Percentiles rank a stretch among this genome's conserved stretches.
Evolutionary conservation across 2,113 vertebrate genomes (phyloP).

Genomic region (Archilochus colubris): DNA sequence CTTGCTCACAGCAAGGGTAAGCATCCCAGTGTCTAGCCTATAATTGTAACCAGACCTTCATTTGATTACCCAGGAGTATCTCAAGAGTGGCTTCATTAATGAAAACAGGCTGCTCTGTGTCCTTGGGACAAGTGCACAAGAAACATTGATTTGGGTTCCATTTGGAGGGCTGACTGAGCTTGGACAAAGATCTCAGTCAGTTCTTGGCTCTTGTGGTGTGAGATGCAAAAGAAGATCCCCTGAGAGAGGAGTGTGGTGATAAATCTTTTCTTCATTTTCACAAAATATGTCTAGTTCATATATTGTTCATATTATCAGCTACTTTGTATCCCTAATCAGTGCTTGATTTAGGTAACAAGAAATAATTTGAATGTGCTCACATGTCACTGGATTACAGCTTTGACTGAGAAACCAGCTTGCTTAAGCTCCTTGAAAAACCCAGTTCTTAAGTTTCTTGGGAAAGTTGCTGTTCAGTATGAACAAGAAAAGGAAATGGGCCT

Average conservation of each 20-base stretch:
- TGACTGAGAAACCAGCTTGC: fast-evolving
- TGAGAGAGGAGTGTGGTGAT: background rate
- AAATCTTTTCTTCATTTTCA: background rate
- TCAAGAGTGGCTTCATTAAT: conserved; percentile 42
- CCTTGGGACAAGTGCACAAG: conserved; percentile 36
- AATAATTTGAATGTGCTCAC: background rate
- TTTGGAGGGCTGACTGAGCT: background rate
- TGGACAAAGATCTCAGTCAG: background rate
- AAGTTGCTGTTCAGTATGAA: conserved; percentile 26
- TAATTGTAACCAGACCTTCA: conserved; percentile 42
- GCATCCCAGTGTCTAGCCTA: background rate
- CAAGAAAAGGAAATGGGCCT: conserved; percentile 64
- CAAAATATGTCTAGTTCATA: background rate
- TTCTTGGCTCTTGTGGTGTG: background rate
- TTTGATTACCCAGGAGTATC: conserved; percentile 46
- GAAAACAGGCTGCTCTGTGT: conserved; percentile 24
- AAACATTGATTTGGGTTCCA: conserved; percentile 1
- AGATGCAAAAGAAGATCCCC: background rate
- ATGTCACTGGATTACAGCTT: background rate
- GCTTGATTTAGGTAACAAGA: background rate
- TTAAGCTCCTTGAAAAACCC: background rate
- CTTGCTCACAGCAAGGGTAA: background rate
- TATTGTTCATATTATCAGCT: background rate
- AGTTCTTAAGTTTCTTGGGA: conserved; percentile 29
- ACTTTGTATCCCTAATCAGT: background rate